These are phyloP conservation scores for Strigops habroptila DNA, from an alignment of 2,113 vertebrate species.

Conservation along the genomic window DNA sequence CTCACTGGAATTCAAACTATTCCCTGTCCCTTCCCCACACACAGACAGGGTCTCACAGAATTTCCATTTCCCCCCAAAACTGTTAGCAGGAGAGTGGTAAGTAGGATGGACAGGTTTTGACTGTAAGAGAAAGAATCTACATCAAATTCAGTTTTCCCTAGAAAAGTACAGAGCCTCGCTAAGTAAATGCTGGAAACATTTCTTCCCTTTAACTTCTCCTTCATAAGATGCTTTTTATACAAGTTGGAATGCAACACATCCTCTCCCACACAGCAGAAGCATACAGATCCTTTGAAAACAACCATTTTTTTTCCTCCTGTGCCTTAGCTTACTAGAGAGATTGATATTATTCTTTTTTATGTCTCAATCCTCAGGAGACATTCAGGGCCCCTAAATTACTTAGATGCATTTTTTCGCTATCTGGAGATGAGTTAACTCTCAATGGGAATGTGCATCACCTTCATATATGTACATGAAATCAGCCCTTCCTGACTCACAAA, in stretches of 20 bases:
- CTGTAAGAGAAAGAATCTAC: neutral
- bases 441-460: neutral
- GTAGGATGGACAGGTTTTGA: neutral
- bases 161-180: neutral
- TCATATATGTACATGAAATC: neutral
- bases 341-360: neutral
- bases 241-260: neutral
- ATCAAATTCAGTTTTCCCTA: neutral
- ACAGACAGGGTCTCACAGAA: neutral
- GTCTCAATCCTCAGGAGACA: neutral
- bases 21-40: neutral
- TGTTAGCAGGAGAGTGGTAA: neutral
- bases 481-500: neutral
- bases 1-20: neutral
- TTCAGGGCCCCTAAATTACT: neutral
- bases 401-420: neutral
- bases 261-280: neutral
- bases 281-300: neutral
- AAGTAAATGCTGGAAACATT: neutral
- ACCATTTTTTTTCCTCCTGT: neutral
- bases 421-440: neutral
- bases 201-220: neutral
- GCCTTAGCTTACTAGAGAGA: neutral
- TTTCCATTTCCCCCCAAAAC: neutral
- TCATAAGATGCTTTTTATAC: neutral